Percentiles rank a stretch among this genome's conserved stretches.
phyloP scores from a whole-genome alignment of 2,888 invertebrate species.

The Lydus trimaculatus region DNA sequence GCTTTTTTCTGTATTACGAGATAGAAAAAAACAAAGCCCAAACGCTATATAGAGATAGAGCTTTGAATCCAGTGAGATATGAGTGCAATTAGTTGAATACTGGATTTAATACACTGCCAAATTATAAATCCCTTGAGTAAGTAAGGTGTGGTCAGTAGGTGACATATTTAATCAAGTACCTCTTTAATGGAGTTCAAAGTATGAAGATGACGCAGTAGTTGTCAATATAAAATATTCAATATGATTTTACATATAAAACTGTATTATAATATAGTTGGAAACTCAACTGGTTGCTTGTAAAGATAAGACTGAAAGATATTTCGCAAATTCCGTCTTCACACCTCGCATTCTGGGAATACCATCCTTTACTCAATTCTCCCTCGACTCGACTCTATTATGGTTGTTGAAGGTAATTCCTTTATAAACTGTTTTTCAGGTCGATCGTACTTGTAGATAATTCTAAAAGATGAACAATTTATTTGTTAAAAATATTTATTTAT shows the following conservation, averaged over 20 bases:
- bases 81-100: conserved; percentile 23
- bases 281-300: conserved; percentile 27
- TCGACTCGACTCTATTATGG: conserved; percentile 22
- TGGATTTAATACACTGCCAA: conserved; percentile 28
- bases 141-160: conserved; percentile 34
- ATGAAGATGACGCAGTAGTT: conserved; percentile 32
- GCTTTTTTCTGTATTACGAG: neutral
- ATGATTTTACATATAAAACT: conserved; percentile 16
- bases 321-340: conserved; percentile 38
- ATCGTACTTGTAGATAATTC: neutral
- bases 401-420: conserved; percentile 23
- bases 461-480: neutral
- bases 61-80: conserved; percentile 12
- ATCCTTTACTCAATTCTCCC: conserved; percentile 4
- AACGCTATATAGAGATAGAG: neutral
- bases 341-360: conserved; percentile 34
- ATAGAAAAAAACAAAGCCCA: conserved; percentile 4
- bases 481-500: neutral
- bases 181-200: conserved; percentile 31
- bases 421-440: conserved; percentile 13
- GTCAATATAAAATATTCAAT: conserved; percentile 17
- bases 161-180: conserved; percentile 35
- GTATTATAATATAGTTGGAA: conserved; percentile 16
- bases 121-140: conserved; percentile 28
- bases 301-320: conserved; percentile 37